phyloP scores from a whole-genome alignment of 2,888 invertebrate species.

The Neria commutata region DNA sequence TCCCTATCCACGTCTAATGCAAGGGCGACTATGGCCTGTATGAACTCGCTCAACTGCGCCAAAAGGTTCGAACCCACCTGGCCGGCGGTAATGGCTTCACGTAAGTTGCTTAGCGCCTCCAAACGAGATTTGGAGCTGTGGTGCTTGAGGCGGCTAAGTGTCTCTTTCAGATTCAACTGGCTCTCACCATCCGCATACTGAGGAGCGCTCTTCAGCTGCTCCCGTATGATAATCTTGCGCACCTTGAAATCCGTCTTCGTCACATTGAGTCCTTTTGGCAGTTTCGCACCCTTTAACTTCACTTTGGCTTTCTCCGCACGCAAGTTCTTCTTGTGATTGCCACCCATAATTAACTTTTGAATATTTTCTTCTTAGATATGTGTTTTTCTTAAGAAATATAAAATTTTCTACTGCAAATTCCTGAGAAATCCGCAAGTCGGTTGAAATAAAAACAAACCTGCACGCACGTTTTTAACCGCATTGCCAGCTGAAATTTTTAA shows the following conservation, averaged over 20 bases:
- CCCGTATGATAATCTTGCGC: slow-evolving; percentile 81
- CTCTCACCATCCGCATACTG: slow-evolving; percentile 27
- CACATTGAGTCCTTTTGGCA: slow-evolving; percentile 87
- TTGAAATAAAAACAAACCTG: too few species aligned
- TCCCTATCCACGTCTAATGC: slow-evolving; percentile 74
- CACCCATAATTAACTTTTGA: too few species aligned
- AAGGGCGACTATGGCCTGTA: slow-evolving; percentile 73
- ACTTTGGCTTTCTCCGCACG: slow-evolving; percentile 88
- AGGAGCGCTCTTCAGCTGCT: slow-evolving; percentile 66
- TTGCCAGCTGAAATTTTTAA: too few species aligned
- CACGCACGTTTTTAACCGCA: too few species aligned
- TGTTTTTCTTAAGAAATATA: too few species aligned
- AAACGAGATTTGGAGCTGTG: slow-evolving; percentile 57
- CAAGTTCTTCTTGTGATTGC: slow-evolving; percentile 73
- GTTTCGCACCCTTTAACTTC: slow-evolving; percentile 80
- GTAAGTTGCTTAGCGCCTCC: slow-evolving; percentile 53
- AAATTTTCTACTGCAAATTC: too few species aligned
- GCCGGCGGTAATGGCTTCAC: slow-evolving; percentile 61
- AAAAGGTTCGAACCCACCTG: slow-evolving; percentile 65
- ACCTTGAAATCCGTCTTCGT: slow-evolving; percentile 90
- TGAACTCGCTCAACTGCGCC: slow-evolving; percentile 64
- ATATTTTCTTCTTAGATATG: too few species aligned
- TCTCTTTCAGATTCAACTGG: slow-evolving; percentile 51
- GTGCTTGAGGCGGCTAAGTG: slow-evolving; percentile 64
- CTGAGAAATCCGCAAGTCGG: too few species aligned